Conservation (phyloP, 1,140 invertebrate species). For the Calycopis cecrops region DNA sequence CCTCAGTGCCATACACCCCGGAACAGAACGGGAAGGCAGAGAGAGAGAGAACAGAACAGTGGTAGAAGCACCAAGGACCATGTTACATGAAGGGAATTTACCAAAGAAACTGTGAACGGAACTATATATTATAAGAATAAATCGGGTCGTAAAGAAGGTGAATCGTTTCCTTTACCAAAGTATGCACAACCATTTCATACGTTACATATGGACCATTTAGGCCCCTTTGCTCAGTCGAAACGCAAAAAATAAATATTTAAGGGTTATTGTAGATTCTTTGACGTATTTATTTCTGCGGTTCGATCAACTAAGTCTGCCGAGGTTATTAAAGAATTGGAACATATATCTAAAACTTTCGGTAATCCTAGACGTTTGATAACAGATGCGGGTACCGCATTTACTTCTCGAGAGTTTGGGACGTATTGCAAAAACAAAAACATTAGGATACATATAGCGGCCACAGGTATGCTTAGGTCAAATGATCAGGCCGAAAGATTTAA, state of each 20-base stretch:
- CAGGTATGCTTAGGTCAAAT: not conserved
- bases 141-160: not conserved
- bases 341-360: conserved; percentile 11
- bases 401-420: not conserved
- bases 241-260: conserved; percentile 6
- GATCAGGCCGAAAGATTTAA: not conserved
- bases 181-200: conserved; percentile 9
- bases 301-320: not conserved
- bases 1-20: conserved; percentile 56
- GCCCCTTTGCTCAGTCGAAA: conserved; percentile 1
- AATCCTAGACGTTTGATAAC: conserved; percentile 11
- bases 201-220: conserved; percentile 2
- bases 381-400: conserved; percentile 4
- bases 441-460: not conserved
- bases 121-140: conserved; percentile 8
- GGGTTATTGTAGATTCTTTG: conserved; percentile 12
- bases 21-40: conserved; percentile 70
- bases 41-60: conserved; percentile 58
- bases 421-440: conserved; percentile 2
- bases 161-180: conserved; percentile 5
- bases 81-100: conserved; percentile 22
- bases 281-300: conserved; percentile 5
- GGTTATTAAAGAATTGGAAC: conserved; percentile 3
- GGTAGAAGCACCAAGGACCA: conserved; percentile 61
- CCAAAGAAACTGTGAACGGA: conserved; percentile 7